Conservation (phyloP, 1,140 invertebrate species). For the Achroia grisella region DNA sequence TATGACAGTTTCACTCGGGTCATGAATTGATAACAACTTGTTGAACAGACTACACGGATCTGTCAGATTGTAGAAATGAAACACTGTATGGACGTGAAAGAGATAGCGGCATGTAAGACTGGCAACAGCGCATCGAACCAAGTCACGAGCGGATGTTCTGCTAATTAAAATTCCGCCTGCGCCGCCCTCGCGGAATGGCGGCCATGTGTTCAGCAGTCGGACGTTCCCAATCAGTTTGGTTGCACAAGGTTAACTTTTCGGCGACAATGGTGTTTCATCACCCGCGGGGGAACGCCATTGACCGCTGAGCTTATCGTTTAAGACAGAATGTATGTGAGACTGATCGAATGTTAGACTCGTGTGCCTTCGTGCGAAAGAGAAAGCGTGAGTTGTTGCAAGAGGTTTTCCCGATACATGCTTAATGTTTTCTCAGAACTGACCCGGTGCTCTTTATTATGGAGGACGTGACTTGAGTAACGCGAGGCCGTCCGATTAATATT, state of each 20-base stretch:
- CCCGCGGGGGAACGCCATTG: slow-evolving; percentile 31
- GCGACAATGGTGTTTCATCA: slow-evolving; percentile 38
- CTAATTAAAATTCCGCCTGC: slow-evolving; percentile 74
- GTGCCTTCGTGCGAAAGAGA: slow-evolving; percentile 41
- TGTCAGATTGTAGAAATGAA: slow-evolving; percentile 17
- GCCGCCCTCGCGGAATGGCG: slow-evolving; percentile 70
- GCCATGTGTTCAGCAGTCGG: slow-evolving; percentile 69
- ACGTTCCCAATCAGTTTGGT: slow-evolving; percentile 68
- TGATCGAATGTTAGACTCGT: slow-evolving; percentile 45
- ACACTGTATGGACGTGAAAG: slow-evolving; percentile 26
- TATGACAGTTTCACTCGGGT: slow-evolving; percentile 1
- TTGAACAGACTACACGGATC: slow-evolving; percentile 10
- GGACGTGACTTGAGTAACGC: slow-evolving; percentile 53
- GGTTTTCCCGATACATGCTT: slow-evolving; percentile 34
- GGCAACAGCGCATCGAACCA: slow-evolving; percentile 58
- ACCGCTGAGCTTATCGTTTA: slow-evolving; percentile 42
- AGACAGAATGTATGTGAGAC: slow-evolving; percentile 46
- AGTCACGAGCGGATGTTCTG: slow-evolving; percentile 72
- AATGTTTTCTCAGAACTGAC: slow-evolving; percentile 60
- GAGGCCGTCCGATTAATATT: slow-evolving; percentile 59
- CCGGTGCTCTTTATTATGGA: slow-evolving; percentile 63
- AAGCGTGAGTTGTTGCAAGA: slow-evolving; percentile 28
- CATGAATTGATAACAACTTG: not conserved
- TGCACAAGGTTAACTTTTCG: slow-evolving; percentile 69
- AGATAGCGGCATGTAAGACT: slow-evolving; percentile 42